Evolutionary conservation across 2,797 vertebrate genomes (phyloP).

Genomic region (Borostomias antarcticus): DNA sequence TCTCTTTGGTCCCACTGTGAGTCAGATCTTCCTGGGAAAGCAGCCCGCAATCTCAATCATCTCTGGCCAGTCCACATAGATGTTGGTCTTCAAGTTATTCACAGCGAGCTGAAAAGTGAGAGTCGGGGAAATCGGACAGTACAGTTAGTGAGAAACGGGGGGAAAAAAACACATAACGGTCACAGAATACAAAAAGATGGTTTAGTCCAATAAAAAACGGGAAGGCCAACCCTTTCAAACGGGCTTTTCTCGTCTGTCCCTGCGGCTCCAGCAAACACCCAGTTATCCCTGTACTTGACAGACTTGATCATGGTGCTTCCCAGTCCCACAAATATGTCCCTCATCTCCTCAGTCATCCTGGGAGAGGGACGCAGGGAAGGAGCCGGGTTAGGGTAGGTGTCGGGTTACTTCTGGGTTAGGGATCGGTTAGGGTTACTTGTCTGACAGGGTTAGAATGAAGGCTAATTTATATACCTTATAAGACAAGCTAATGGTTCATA

Average conservation of each 20-base stretch:
- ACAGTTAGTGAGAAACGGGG: conserved; percentile 19
- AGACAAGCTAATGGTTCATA: too few species aligned
- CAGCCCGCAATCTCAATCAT: conserved; percentile 84
- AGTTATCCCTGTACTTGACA: conserved; percentile 82
- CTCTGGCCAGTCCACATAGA: conserved; percentile 84
- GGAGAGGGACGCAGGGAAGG: too few species aligned
- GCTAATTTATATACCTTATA: too few species aligned
- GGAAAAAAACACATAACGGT: neutral
- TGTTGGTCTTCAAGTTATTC: conserved; percentile 73
- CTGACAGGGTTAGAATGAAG: too few species aligned
- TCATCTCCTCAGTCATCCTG: conserved; percentile 82
- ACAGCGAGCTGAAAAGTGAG: conserved; percentile 67
- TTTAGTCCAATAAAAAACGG: neutral
- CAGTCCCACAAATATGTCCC: conserved; percentile 67
- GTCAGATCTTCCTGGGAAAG: conserved; percentile 64
- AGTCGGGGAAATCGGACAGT: conserved; percentile 16
- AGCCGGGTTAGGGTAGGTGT: too few species aligned
- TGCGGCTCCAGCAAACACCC: conserved; percentile 85
- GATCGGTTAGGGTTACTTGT: too few species aligned
- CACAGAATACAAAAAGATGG: neutral
- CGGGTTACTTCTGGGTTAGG: too few species aligned
- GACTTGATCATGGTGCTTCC: conserved; percentile 79
- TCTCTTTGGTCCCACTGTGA: conserved; percentile 11
- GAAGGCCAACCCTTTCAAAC: conserved; percentile 84
- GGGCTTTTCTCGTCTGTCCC: conserved; percentile 68